Evolutionary conservation across 2,113 vertebrate genomes (phyloP), one percentile per base, ranked within the genome.

Genomic region (Hystrix cristata): DNA sequence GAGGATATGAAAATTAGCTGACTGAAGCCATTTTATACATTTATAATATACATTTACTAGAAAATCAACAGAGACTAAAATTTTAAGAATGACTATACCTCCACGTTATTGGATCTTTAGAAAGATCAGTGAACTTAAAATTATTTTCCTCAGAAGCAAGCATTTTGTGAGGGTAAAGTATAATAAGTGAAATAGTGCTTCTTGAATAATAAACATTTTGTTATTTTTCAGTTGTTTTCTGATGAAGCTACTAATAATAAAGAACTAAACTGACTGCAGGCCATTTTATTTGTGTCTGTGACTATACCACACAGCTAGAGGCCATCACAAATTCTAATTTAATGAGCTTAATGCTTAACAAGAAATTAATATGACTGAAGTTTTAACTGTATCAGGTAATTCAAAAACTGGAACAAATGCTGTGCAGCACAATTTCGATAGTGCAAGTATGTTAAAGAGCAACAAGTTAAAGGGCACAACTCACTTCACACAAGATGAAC

Each of bases 171-270:
- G 27, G 46, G 34, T 29, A 85, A 97, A 87, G 29, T 59, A 74
- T 29, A 85, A 43, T 21, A 76, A 81, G 15, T 3, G 10, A 16
- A 80, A 65, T 55, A 59, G 92, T 25, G 69, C 8, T 2, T 76
- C 48, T 90, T 51, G 12, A 89, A 69, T 29, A 67, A 29, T 12
- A 90, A 72, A 69, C 8, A 85, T 83, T 80, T 94, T 76, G 84
- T 65, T 89, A 80, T 86, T 87, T 94, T 87, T 64, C 67, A 62
- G 51, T 60, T 90, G 7, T 79, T 89, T 96, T 85, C 84, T 74
- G 18, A 89, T 62, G 31, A 90, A 48, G 53, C 13, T 55, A 53
- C 16, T 93, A 60, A 29, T 60, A 65, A 31, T 65, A 65, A 92
- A 55, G 27, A 87, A 25, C 0, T 8, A 76, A 16, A 82, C 5